A percentile compares a stretch with the other conserved stretches of the same genome.
These are phyloP conservation scores for Lithophane ornitopus DNA, from an alignment of 2,888 invertebrate genomes.

Conservation along the genomic window DNA sequence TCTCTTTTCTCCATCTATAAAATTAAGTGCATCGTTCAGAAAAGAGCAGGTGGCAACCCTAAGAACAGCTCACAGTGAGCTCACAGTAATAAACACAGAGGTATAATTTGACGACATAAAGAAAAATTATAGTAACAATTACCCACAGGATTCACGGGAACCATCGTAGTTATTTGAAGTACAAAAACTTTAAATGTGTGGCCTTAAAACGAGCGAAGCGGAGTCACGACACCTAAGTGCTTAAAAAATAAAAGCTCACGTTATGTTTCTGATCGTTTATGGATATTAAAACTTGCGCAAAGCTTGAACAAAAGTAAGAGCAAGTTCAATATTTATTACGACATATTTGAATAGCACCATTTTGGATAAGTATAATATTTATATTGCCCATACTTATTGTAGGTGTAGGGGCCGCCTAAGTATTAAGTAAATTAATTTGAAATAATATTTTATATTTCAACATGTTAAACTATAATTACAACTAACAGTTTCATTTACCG, in stretches of 20 bases:
- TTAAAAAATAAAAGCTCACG: neutral
- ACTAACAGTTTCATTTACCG: constrained; percentile 41
- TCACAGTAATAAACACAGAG: constrained; percentile 50
- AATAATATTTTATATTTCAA: constrained; percentile 5
- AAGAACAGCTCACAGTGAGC: neutral
- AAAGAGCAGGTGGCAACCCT: constrained; percentile 39
- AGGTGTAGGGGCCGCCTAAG: neutral
- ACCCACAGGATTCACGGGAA: constrained; percentile 69
- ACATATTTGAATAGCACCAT: neutral
- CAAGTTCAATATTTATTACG: neutral
- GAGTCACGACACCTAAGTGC: neutral
- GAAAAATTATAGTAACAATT: constrained; percentile 78
- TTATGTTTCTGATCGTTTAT: neutral
- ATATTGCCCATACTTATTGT: neutral
- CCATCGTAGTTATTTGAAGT: constrained; percentile 71
- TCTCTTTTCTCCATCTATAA: neutral
- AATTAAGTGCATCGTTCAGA: neutral
- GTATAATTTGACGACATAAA: constrained; percentile 81
- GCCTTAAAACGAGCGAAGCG: constrained; percentile 40
- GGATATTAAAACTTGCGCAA: neutral
- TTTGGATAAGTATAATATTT: neutral
- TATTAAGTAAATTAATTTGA: neutral
- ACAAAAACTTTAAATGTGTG: constrained; percentile 68
- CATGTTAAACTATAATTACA: neutral
- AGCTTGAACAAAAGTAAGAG: too few species aligned